Base-by-base conservation (phyloP, 2,797 vertebrate species). In the Scolopax bukidnonensis region DNA sequence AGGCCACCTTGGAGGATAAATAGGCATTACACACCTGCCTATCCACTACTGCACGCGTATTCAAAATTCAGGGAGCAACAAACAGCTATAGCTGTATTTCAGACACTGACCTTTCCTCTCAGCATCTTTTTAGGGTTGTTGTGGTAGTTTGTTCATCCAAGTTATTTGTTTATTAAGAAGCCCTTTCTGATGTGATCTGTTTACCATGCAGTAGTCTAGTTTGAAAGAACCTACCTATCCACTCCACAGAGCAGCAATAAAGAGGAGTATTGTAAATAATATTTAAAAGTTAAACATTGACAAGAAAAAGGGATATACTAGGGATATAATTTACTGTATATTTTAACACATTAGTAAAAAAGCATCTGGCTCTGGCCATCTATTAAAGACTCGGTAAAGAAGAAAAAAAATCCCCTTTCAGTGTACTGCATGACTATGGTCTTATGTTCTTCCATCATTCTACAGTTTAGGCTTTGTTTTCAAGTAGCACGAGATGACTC, bases 361-460 rank as follows among this genome's bases (percentile, higher is more conserved):
- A 11, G 1, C 1, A 30, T 23, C 60, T 77, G 30, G 8, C 48
- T 50, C 13, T 48, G 33, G 9, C 4, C 21, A 60, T 27, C n/a
- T 79, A 50, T 47, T 61, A 70, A 74, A 51, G 10, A 64, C 19
- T 9, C 21, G 36, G 6, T 6, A 51, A 74, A 79, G 25, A 53
- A 24, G 11, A 78, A 80, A 80, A 78, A 80, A 48, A 33, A 11
- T 45, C 32, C 45, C 4, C 6, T 75, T 64, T 71, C 24, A 18
- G 4, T 28, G 7, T 38, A 33, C 24, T 51, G 10, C 7, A 33
- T 64, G n/a, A 24, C 11, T 33, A 23, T 0, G 0, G 8, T 27
- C 20, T 78, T 68, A 56, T 0, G 1, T 24, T 84, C 50, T 84
- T 84, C 57, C 50, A 38, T 40, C 50, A 48, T 63, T 60, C 27